Evolutionary conservation across 2,888 invertebrate genomes (phyloP), one percentile per base, ranked within the genome.

Genomic region (Lathronympha strigana): DNA sequence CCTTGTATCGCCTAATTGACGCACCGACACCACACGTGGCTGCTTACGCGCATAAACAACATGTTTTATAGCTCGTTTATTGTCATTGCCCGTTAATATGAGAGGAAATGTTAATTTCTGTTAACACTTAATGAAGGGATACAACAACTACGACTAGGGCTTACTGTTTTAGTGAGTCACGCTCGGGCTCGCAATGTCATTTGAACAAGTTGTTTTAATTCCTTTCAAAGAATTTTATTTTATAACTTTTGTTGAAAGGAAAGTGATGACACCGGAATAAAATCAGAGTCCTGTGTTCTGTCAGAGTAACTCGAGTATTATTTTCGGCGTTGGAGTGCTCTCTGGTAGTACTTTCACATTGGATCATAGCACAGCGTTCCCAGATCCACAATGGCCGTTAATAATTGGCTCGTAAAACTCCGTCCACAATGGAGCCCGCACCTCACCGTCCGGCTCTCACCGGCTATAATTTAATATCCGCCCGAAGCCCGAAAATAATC

Each of bases 381-480:
- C 54, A 57, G 60, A 57, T 67, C 53, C 51, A 69, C 68, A 68
- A 72, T 73, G 68, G 69, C 67, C 67, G 73, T 72, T 58, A 68
- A 71, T 72, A 75, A 75, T 73, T 63, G 71, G 55, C 67, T 72
- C 71, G 69, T 73, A 73, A 76, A 73, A 66, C 67, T 69, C 61
- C 47, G 66, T 68, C 73, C 72, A 86, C 84, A 89, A 89, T 84
- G 73, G 84, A 77, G 74, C 89, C 90, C 88, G 87, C 87, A 89
- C 84, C 81, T 71, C 74, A 73, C 76, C 79, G 79, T 81, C 79
- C 79, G 80, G 80, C 80, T 79, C 79, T 82, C 81, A 84, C 84
- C 82, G 82, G 75, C 77, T 80, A 87, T 92, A 91, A 92, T 91
- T 91, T 88, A 91, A 92, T 90, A 91, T 92, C 92, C 92, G 92